Base-by-base conservation (phyloP, 2,888 invertebrate species). In the Ophraella communa region DNA sequence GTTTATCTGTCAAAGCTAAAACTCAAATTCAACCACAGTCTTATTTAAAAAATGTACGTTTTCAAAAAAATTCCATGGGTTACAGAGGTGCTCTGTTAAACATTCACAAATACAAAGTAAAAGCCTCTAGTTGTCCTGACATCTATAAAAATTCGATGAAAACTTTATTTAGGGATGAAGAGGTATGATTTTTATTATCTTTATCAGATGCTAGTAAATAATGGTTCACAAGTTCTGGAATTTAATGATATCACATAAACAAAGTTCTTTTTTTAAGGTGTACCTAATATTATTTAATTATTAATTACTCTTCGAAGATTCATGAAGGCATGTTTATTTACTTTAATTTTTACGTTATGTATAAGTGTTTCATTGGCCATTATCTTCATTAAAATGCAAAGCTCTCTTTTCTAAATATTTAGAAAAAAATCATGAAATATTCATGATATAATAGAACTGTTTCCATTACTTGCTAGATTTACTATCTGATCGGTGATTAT, bases 91-190 rank as follows among this genome's bases (percentile, higher is more conserved):
- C 94, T 2, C 91, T 94, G 85, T 82, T 95, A 59, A 94, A 92
- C 79, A 90, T 93, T 57, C 90, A 91, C 75, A 89, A 91, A 69
- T 95, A 95, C 80, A 87, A 90, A 57, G 81, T 95, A 64, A 87
- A 92, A 67, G 94, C 95, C 0, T 94, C 93, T 1, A 95, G 95
- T 47, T 96, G 96, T 80, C 96, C 96, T 0, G 91, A 96, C 81
- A 93, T 96, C 74, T 94, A 90, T 77, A 87, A 92, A 73, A 94
- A 94, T 79, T 93, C 93, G 10, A 93, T 93, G 90, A 91, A 91
- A 33, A 92, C 92, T 1, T 87, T 94, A 56, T 88, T 89, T 53
- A 89, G 89, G 70, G 91, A 92, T 86, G 93, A 72, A 86, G 93
- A 93, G 81, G 73, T 71, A 64, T 56, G 52, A 10, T 21, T 17